Base-by-base conservation (phyloP, 2,797 vertebrate genomes). In the Amphiprion clarkii region DNA sequence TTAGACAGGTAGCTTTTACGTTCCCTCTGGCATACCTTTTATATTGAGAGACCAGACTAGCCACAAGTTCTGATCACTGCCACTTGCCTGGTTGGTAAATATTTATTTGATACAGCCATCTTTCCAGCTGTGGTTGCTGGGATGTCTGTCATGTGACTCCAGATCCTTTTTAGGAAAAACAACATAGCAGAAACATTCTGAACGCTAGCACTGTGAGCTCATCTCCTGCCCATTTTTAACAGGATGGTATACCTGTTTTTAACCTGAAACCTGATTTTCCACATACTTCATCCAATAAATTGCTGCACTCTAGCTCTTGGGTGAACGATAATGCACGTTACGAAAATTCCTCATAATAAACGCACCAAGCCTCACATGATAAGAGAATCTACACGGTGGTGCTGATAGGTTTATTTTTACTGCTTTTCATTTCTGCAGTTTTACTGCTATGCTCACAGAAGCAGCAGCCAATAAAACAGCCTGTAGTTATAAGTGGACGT, bases 261-360 rank as follows among this genome's bases (percentile, higher is more conserved):
- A 29, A 3, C 10, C 5, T 48, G 2, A 63, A 85, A 79, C 77
- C 54, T 49, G 82, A 81, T 68, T 81, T 65, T 81, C 74, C 57
- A 16, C 71, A 76, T 87, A 23, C 29, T 54, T 71, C 10, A 40
- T 46, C 19, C 9, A 2, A 8, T 54, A 2, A 33, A 12, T 6
- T 3, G 12, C 2, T 3, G 25, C 16, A 1, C 1, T 61, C 16
- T 48, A 5, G n/a, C 42, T 11, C 7, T 23, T 9, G 6, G 52
- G 3, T 8, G 25, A 44, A 29, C 1, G 19, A 55, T 5, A 23
- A 49, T 21, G 39, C 8, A 44, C 44, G 64, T 16, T 9, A 3
- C 6, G 27, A 25, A 4, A 12, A 49, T 31, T 63, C 76, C 27
- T 63, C 60, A 13, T 3, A 53, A 33, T 21, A 74, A 72, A 68